phyloP scores from a whole-genome alignment of 2,113 vertebrate species.

The Strix aluco region DNA sequence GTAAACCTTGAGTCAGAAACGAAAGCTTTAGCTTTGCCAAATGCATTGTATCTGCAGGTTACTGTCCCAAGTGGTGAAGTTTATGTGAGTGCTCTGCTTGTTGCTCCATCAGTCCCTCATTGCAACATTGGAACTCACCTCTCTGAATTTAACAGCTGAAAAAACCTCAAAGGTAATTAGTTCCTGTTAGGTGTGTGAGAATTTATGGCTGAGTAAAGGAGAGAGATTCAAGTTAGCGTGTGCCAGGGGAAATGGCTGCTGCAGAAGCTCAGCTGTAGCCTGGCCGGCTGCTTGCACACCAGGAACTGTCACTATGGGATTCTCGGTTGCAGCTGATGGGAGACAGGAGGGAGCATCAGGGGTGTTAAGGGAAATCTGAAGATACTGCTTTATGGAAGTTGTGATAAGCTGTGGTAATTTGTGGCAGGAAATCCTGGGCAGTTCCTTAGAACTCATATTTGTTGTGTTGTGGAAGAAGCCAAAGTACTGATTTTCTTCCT shows the following conservation, averaged over 20 bases:
- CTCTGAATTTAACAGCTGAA: fast-evolving
- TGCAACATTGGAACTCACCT: not conserved
- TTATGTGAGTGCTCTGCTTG: not conserved
- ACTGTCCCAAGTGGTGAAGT: not conserved
- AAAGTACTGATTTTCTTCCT: not conserved
- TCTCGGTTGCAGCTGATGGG: not conserved
- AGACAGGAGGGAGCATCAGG: not conserved
- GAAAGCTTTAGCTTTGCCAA: not conserved
- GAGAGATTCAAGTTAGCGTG: not conserved
- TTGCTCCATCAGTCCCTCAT: not conserved
- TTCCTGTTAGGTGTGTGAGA: not conserved
- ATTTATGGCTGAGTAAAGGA: not conserved
- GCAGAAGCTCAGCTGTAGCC: not conserved
- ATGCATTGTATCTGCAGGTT: not conserved
- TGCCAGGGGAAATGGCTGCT: not conserved
- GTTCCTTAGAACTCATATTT: fast-evolving
- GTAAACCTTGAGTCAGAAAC: not conserved
- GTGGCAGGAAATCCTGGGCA: not conserved
- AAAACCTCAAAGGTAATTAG: not conserved
- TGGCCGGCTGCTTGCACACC: not conserved
- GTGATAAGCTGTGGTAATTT: not conserved
- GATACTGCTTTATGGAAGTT: not conserved
- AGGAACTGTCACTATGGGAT: fast-evolving
- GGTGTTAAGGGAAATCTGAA: fast-evolving
- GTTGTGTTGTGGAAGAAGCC: not conserved